These are phyloP conservation scores for Oncopodura yosiiana DNA, from an alignment of 1,140 invertebrate genomes.

Conservation along the genomic window DNA sequence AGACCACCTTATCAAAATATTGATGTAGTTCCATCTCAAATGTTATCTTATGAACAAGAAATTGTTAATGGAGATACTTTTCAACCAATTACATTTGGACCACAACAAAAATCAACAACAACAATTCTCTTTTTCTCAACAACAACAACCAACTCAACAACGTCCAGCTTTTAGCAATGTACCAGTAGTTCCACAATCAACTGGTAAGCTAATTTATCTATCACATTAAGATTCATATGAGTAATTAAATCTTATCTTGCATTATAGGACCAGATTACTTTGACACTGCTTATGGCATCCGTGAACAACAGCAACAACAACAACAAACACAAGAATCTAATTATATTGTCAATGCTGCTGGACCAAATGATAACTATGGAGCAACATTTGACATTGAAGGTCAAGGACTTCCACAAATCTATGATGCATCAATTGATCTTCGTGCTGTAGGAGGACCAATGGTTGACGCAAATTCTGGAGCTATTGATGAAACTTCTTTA, in stretches of 20 bases:
- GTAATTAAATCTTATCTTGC: too few relatives aligned
- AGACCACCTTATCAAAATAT: neutral
- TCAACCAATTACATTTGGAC: slow-evolving; percentile 2
- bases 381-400: slow-evolving; percentile 7
- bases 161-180: neutral
- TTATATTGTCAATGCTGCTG: neutral
- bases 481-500: neutral
- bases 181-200: slow-evolving; percentile 24
- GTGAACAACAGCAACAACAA: slow-evolving; percentile 8
- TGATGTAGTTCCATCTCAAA: slow-evolving; percentile 12
- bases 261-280: slow-evolving; percentile 33
- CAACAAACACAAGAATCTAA: neutral
- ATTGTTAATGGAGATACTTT: neutral
- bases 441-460: slow-evolving; percentile 4
- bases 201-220: too few relatives aligned
- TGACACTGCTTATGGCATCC: slow-evolving; percentile 22
- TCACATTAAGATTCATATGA: too few relatives aligned
- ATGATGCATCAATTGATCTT: slow-evolving; percentile 7
- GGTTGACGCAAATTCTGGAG: slow-evolving; percentile 1
- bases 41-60: slow-evolving; percentile 16
- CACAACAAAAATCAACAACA: neutral
- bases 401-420: slow-evolving; percentile 5
- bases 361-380: slow-evolving; percentile 8
- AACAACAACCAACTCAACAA: neutral
- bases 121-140: neutral